These are phyloP conservation scores for Apus apus DNA, from an alignment of 2,113 vertebrate species.

Conservation along the genomic window DNA sequence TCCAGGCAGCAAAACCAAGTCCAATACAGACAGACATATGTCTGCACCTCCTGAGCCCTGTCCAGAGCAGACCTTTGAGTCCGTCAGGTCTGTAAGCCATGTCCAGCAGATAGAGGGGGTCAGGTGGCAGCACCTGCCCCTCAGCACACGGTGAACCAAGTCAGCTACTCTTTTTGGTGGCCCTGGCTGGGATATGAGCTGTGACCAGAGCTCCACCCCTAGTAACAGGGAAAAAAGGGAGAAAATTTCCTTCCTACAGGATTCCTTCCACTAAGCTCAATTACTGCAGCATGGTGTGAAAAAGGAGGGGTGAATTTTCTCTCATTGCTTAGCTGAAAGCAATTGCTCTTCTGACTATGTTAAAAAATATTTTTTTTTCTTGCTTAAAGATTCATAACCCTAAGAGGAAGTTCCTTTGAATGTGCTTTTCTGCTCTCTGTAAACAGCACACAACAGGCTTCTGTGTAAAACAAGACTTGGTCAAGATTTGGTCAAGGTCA, in stretches of 20 bases:
- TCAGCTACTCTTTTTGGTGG: fast-evolving
- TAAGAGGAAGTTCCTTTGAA: background rate
- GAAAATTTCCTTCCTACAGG: background rate
- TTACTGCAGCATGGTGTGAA: background rate
- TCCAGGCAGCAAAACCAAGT: fast-evolving
- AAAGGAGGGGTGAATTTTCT: background rate
- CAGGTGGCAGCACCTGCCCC: background rate
- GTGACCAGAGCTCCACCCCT: fast-evolving
- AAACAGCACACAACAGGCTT: background rate
- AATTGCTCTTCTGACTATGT: constrained; percentile 21
- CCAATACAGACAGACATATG: fast-evolving
- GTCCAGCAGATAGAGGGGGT: fast-evolving
- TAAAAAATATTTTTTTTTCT: constrained; percentile 45
- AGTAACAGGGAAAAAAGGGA: fast-evolving
- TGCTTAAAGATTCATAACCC: constrained; percentile 49
- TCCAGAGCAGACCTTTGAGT: fast-evolving
- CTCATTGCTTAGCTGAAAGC: background rate
- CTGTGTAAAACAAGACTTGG: background rate
- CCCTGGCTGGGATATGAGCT: fast-evolving
- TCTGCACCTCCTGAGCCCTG: fast-evolving
- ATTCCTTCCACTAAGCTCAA: background rate
- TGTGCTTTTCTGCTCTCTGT: background rate
- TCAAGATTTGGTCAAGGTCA: constrained; percentile 57
- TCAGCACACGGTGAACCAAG: background rate
- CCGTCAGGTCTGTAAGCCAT: fast-evolving